phyloP scores from a whole-genome alignment of 2,888 invertebrate species.

The Epicampocera succincta region DNA sequence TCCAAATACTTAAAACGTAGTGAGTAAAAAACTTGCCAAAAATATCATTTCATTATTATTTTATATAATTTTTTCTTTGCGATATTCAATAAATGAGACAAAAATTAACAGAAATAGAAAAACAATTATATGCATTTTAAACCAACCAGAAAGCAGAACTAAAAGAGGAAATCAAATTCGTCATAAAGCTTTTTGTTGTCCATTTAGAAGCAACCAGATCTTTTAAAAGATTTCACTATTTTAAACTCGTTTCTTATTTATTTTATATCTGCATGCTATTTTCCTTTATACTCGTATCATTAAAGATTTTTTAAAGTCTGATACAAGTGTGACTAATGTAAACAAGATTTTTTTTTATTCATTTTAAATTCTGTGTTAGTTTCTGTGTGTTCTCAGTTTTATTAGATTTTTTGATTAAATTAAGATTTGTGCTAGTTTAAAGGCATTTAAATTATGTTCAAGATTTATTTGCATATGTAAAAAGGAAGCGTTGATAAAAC shows the following conservation, averaged over 20 bases:
- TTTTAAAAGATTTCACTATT: conserved; percentile 3
- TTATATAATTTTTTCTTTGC: too few species aligned
- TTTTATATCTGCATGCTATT: too few species aligned
- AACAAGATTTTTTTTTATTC: conserved; percentile 11
- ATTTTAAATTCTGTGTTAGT: conserved; percentile 2
- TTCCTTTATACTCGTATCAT: neutral
- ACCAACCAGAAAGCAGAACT: too few species aligned
- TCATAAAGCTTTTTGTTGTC: neutral
- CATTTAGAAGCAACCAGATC: neutral
- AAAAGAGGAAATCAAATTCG: too few species aligned
- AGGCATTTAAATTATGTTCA: neutral
- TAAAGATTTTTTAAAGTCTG: conserved; percentile 27
- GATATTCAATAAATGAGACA: too few species aligned
- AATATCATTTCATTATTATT: too few species aligned
- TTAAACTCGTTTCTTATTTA: too few species aligned
- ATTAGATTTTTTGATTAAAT: conserved; percentile 30
- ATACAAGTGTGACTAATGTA: conserved; percentile 51
- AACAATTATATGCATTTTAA: too few species aligned
- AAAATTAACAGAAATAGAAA: too few species aligned
- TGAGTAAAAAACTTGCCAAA: too few species aligned
- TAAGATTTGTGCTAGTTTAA: conserved; percentile 38
- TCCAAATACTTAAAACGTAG: too few species aligned
- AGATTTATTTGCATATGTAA: neutral
- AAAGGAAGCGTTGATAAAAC: neutral
- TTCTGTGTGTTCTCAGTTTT: conserved; percentile 2